phyloP scores from a whole-genome alignment of 2,797 vertebrate species.

The Coendou prehensilis region DNA sequence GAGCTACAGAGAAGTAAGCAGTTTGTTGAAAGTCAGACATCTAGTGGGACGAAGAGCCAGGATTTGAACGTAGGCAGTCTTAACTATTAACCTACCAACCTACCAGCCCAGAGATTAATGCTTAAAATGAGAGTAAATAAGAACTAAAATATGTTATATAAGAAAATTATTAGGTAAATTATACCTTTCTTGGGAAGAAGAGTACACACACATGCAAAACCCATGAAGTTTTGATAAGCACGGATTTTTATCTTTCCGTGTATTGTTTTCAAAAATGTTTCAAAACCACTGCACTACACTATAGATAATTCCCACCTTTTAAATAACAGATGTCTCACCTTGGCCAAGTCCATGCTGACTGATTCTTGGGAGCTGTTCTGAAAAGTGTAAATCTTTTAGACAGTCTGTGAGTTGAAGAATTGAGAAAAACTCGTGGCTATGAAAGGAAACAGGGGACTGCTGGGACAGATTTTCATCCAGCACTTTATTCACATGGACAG shows the following conservation, averaged over 20 bases:
- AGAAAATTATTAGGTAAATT: not conserved
- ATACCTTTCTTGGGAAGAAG: not conserved
- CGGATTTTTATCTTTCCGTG: not conserved
- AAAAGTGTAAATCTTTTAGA: not conserved
- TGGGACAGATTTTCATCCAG: not conserved
- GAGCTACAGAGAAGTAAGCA: not conserved
- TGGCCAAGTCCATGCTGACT: not conserved
- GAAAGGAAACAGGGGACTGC: not conserved
- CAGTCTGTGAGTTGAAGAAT: not conserved
- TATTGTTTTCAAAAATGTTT: conserved; percentile 27
- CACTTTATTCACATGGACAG: not conserved
- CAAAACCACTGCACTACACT: not conserved
- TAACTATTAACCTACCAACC: not conserved
- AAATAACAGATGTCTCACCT: not conserved
- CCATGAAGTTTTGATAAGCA: not conserved
- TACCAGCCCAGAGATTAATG: not conserved
- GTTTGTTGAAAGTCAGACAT: not conserved
- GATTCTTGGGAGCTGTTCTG: not conserved
- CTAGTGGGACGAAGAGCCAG: not conserved
- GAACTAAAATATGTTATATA: not conserved
- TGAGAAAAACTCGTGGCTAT: not conserved
- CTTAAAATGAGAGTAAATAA: not conserved
- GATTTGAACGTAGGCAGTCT: not conserved
- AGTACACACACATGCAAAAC: not conserved
- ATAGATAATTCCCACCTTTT: not conserved